Base-by-base conservation (phyloP, 2,797 vertebrate species). In the Oryzias sinensis region DNA sequence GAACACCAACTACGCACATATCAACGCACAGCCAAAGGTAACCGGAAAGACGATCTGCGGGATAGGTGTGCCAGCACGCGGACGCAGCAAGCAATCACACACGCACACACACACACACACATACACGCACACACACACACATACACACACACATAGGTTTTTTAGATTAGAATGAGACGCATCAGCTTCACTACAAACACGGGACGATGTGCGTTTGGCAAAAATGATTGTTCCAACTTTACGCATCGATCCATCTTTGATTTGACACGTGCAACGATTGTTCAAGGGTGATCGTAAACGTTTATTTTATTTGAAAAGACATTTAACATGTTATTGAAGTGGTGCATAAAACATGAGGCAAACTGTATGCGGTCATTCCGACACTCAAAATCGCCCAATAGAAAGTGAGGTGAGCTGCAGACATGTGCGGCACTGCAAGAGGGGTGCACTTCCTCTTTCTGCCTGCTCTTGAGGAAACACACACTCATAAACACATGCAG, bases 41-140 rank as follows among this genome's bases (percentile, higher is more conserved):
- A 90, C 91, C 90, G 92, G 90, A 92, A 91, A 84, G 86, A 85
- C 84, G 83, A 81, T 83, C 79, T 78, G n/a, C 55, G 51, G 56
- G 51, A 62, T 74, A 59, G n/a, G 43, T 66, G 72, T 62, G 56
- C 60, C 54, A 57, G 59, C 54, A 65, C 15, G 16, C 40, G 55
- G 51, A 65, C 41, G 68, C 29, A 57, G 11, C 44, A 14, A 14
- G 9, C 15, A 50, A 17, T 45, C 24, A 13, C 13, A 14, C 33
- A 37, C 40, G 0, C 27, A 14, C 45, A 11, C 16, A 14, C 15
- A 56, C 47, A 17, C 13, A 16, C 49, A 49, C 17, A 46, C 9
- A 22, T 0, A 45, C 6, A 45, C 18, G n/a, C n/a, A n/a, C 27
- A 14, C 45, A 11, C 16, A 14, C 15, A 56, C 47, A 17, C 13